phyloP scores from a whole-genome alignment of 1,140 invertebrate species.

The Drosophila prosaltans region DNA sequence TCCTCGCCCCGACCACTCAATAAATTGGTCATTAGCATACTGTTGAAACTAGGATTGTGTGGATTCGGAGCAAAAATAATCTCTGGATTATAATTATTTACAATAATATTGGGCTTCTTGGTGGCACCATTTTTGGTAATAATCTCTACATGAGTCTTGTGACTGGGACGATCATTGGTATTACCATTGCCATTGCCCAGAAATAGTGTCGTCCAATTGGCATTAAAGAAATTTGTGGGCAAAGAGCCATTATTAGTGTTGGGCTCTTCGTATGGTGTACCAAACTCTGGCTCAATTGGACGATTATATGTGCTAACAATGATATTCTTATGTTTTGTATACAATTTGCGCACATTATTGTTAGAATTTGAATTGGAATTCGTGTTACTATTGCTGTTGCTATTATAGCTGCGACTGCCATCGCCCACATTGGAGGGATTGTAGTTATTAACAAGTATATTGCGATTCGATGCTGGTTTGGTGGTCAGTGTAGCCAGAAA shows the following conservation, averaged over 20 bases:
- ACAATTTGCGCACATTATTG: constrained; percentile 72
- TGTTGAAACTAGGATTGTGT: constrained; percentile 84
- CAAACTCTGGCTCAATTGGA: constrained; percentile 71
- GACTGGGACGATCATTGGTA: constrained; percentile 84
- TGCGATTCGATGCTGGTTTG: constrained; percentile 75
- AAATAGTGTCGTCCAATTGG: constrained; percentile 82
- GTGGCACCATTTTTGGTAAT: constrained; percentile 86
- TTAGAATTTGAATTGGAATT: constrained; percentile 46
- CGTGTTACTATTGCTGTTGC: constrained; percentile 55
- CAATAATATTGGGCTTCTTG: constrained; percentile 83
- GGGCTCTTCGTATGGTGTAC: constrained; percentile 70
- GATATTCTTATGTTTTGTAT: constrained; percentile 81
- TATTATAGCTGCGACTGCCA: constrained; percentile 67
- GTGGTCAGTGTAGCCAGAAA: constrained; percentile 71
- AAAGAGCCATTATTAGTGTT: constrained; percentile 73
- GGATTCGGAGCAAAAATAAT: constrained; percentile 79
- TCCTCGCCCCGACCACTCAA: constrained; percentile 86
- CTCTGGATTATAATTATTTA: constrained; percentile 83
- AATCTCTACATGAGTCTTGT: constrained; percentile 86
- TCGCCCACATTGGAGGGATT: constrained; percentile 80
- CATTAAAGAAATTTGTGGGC: constrained; percentile 82
- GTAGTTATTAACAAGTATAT: constrained; percentile 82
- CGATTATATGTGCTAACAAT: constrained; percentile 81
- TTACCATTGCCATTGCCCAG: constrained; percentile 48
- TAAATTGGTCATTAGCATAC: constrained; percentile 86